A percentile compares a stretch with the other conserved stretches of the same genome.
These are phyloP conservation scores for Hyles vespertilio DNA, from an alignment of 1,140 invertebrate species.

Conservation along the genomic window DNA sequence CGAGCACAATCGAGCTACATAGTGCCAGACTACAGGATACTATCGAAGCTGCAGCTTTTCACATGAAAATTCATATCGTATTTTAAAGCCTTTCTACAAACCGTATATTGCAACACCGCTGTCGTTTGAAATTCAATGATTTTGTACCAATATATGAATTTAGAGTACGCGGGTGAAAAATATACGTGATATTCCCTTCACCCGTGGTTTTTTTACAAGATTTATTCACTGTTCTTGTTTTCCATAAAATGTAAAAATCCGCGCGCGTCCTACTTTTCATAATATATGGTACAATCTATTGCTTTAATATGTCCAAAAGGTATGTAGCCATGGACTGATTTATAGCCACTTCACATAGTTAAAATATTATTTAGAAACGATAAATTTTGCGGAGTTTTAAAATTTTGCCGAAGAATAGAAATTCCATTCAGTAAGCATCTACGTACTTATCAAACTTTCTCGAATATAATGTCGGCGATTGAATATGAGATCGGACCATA, in stretches of 20 bases:
- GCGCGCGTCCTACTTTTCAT: neutral
- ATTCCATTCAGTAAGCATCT: conserved; percentile 19
- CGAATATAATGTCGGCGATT: conserved; percentile 38
- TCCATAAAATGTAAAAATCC: too few species aligned
- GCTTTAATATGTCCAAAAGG: neutral
- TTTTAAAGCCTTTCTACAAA: conserved; percentile 11
- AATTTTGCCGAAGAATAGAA: conserved; percentile 26
- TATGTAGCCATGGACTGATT: neutral
- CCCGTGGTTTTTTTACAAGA: too few species aligned
- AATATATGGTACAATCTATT: conserved; percentile 2
- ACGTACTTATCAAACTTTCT: conserved; percentile 23
- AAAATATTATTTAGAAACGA: conserved; percentile 30
- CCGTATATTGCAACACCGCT: neutral
- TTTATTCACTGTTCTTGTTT: too few species aligned
- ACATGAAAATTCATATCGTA: conserved; percentile 22
- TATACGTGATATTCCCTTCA: too few species aligned
- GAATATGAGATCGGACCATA: conserved; percentile 45
- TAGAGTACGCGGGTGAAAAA: too few species aligned
- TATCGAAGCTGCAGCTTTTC: conserved; percentile 15
- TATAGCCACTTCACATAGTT: neutral
- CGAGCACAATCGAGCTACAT: conserved; percentile 30
- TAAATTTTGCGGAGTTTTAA: conserved; percentile 33
- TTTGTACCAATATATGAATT: too few species aligned
- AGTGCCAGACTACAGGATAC: conserved; percentile 14
- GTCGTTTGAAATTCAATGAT: too few species aligned